These are phyloP conservation scores for Elmis aenea DNA, from an alignment of 2,888 invertebrate genomes.

Conservation along the genomic window DNA sequence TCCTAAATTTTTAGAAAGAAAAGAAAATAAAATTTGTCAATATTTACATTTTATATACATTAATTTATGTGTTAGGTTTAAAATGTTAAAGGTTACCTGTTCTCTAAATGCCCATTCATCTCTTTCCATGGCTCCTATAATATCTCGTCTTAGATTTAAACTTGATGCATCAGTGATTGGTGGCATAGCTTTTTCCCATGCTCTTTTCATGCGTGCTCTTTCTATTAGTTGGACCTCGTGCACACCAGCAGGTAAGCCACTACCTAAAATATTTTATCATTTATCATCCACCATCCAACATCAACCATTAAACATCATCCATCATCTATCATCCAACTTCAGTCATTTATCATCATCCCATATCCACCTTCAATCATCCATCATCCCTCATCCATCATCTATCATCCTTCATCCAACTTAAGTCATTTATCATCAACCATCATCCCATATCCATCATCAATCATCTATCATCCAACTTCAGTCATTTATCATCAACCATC, in stretches of 20 bases:
- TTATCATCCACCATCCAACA: neutral
- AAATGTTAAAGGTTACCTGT: too few species aligned
- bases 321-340: neutral
- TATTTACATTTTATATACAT: too few species aligned
- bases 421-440: too few species aligned
- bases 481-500: too few species aligned
- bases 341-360: neutral
- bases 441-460: too few species aligned
- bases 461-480: too few species aligned
- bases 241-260: slow-evolving; percentile 58
- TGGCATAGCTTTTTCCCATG: slow-evolving; percentile 58
- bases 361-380: too few species aligned
- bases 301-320: neutral
- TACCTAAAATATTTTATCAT: slow-evolving; percentile 35
- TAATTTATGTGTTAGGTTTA: too few species aligned
- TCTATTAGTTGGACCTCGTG: slow-evolving; percentile 63
- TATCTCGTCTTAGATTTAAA: slow-evolving; percentile 56
- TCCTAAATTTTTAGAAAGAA: too few species aligned
- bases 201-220: slow-evolving; percentile 60
- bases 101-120: slow-evolving; percentile 82
- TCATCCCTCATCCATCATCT: too few species aligned
- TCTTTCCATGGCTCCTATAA: slow-evolving; percentile 73
- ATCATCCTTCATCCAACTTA: too few species aligned
- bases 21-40: too few species aligned
- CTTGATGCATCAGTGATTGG: slow-evolving; percentile 52